A percentile compares a stretch with the other conserved stretches of the same genome.
These are phyloP conservation scores for Clarias gariepinus DNA, from an alignment of 2,113 vertebrate species.

Conservation along the genomic window DNA sequence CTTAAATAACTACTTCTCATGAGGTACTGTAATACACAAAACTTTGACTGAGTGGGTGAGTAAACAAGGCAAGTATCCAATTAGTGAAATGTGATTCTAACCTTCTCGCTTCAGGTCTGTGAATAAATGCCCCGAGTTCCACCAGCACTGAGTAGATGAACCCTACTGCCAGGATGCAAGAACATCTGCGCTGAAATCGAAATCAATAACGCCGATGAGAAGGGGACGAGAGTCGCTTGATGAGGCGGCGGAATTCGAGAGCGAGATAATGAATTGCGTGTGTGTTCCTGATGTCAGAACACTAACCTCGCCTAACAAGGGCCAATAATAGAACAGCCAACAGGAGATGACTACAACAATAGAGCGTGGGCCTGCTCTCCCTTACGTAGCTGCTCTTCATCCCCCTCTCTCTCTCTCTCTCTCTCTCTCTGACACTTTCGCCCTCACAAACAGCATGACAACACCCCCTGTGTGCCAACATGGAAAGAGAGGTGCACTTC, in stretches of 20 bases:
- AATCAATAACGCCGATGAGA: slow-evolving; percentile 7
- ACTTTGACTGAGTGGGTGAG: background rate
- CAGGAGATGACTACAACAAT: background rate
- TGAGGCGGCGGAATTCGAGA: slow-evolving; percentile 1
- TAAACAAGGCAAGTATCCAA: background rate
- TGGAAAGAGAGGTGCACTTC: background rate
- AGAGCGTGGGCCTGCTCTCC: background rate
- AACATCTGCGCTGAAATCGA: background rate
- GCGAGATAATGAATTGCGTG: background rate
- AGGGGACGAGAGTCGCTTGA: background rate
- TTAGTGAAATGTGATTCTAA: background rate
- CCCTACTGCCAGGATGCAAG: background rate
- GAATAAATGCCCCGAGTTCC: background rate
- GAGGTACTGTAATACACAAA: background rate
- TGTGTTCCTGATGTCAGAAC: slow-evolving; percentile 26
- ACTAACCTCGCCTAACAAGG: slow-evolving; percentile 26
- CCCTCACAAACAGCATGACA: background rate
- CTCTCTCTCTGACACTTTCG: background rate
- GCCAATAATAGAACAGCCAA: slow-evolving; percentile 19
- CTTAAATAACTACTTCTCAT: background rate
- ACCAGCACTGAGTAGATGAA: background rate
- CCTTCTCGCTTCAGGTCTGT: background rate
- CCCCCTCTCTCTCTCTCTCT: background rate
- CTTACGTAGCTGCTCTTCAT: background rate
- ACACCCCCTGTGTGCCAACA: background rate